A percentile compares a stretch with the other conserved stretches of the same genome.
phyloP scores from a whole-genome alignment of 2,113 vertebrate genomes.

The Pao palembangensis region DNA sequence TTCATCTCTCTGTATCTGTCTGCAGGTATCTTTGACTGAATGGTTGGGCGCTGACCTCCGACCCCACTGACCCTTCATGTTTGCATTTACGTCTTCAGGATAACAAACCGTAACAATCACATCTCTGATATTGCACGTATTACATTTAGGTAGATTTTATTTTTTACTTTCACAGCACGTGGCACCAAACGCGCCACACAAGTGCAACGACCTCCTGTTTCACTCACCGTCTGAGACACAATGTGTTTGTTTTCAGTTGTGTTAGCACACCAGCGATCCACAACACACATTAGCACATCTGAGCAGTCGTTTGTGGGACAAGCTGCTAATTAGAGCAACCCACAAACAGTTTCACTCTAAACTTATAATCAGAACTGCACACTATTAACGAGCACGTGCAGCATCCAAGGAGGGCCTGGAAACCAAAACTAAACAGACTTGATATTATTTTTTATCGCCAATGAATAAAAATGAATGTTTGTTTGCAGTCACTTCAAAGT shows the following conservation, averaged over 20 bases:
- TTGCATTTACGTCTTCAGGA: no score
- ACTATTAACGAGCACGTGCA: conserved; percentile 22
- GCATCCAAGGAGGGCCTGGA: conserved; percentile 11
- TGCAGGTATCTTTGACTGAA: no score
- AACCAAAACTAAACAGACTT: not conserved
- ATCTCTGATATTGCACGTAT: no score
- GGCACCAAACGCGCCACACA: not conserved
- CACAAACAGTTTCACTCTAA: conserved; percentile 41
- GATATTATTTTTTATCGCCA: not conserved
- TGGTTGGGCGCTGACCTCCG: no score
- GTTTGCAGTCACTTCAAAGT: not conserved
- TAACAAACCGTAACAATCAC: no score
- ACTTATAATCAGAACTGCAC: conserved; percentile 21
- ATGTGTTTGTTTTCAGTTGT: conserved; percentile 40
- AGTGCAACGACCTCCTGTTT: conserved; percentile 3
- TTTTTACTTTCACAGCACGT: no score
- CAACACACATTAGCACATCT: conserved; percentile 50
- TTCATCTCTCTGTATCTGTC: no score
- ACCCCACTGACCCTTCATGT: no score
- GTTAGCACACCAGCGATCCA: conserved; percentile 22
- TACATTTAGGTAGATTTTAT: no score
- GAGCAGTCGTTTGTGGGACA: conserved; percentile 47
- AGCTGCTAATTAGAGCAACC: conserved; percentile 50
- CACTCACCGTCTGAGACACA: conserved; percentile 19
- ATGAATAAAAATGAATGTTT: conserved; percentile 1